A percentile compares a stretch with the other conserved stretches of the same genome.
These are phyloP conservation scores for Tonatia bakeri DNA, from an alignment of 2,113 vertebrate species.

Conservation along the genomic window DNA sequence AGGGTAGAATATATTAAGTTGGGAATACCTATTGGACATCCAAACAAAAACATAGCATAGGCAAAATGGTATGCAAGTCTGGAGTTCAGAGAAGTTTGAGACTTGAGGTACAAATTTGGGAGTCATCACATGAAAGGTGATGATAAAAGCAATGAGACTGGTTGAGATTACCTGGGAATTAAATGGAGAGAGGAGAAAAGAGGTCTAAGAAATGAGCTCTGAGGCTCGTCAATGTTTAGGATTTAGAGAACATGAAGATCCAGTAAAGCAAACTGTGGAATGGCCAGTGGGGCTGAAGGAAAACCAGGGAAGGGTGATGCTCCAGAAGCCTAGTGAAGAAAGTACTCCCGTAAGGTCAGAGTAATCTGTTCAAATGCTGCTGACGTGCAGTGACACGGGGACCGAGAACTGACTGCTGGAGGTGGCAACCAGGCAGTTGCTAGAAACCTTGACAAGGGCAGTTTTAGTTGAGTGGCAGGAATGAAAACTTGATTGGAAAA, in stretches of 20 bases:
- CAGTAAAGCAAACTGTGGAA: not conserved
- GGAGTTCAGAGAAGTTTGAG: not conserved
- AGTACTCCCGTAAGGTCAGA: not conserved
- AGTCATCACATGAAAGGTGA: not conserved
- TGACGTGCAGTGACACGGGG: not conserved
- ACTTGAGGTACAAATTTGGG: not conserved
- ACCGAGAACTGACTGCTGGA: not conserved
- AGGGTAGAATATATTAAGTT: not conserved
- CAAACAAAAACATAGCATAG: not conserved
- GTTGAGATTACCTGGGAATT: not conserved
- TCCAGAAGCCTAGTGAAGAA: not conserved
- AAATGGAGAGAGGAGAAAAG: not conserved
- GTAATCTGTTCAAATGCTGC: not conserved
- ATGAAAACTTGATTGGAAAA: not conserved
- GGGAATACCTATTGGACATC: not conserved
- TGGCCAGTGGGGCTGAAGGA: not conserved
- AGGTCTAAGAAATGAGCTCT: not conserved
- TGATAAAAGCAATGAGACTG: not conserved
- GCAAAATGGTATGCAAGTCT: not conserved
- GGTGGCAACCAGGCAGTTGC: not conserved
- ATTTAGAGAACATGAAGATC: not conserved
- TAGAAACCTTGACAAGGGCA: not conserved
- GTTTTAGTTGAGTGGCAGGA: not conserved
- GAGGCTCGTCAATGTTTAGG: not conserved
- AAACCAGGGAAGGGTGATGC: not conserved